A percentile compares a stretch with the other conserved stretches of the same genome.
Conservation (phyloP, 2,797 vertebrate species). For the Chelidonichthys spinosus region DNA sequence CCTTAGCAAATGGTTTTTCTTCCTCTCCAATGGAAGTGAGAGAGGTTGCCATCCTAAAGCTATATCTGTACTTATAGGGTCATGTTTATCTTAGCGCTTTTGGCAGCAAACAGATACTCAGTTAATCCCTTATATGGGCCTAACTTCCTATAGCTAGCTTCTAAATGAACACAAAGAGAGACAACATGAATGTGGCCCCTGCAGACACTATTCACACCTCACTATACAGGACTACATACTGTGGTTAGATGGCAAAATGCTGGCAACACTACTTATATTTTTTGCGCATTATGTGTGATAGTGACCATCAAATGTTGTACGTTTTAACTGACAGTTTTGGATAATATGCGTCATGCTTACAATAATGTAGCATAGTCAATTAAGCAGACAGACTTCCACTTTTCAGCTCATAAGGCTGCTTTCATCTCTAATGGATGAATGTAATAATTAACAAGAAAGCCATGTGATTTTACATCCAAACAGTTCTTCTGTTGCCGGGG, state of each 20-base stretch:
- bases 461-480: neutral
- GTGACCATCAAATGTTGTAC: neutral
- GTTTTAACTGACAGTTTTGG: neutral
- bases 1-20: too few species aligned
- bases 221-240: neutral
- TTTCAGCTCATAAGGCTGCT: neutral
- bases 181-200: too few species aligned
- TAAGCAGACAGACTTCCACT: neutral
- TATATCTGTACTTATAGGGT: too few species aligned
- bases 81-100: too few species aligned
- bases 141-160: too few species aligned
- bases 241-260: conserved; percentile 14
- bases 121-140: too few species aligned
- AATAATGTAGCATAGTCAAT: neutral
- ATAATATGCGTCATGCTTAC: neutral
- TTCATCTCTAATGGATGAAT: neutral
- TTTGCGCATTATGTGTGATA: neutral
- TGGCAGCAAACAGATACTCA: too few species aligned
- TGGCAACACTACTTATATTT: neutral
- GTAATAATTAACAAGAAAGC: neutral
- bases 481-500: neutral
- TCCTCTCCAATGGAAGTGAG: too few species aligned
- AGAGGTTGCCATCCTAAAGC: too few species aligned
- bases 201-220: neutral
- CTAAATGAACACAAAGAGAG: too few species aligned